Percentiles rank a stretch among this genome's conserved stretches.
Conservation (phyloP, 2,113 vertebrate genomes). For the human region GRCh38 chr3:47116001-47116500, state of each 20-base stretch:
- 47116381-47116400: not conserved
- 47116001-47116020: not conserved
- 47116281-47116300: conserved; percentile 31
- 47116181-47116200: not conserved
- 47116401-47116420: not conserved
- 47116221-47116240: not conserved
- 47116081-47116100: not conserved
- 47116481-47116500: not conserved
- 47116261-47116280: conserved; percentile 15
- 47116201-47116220: not conserved
- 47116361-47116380: not conserved
- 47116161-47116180: not conserved
- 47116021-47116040: not conserved
- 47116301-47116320: conserved; percentile 33
- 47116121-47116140: not conserved
- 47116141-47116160: conserved; percentile 10
- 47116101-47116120: not conserved
- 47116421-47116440: not conserved
- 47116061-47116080: not conserved
- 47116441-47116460: not conserved
- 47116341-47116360: not conserved
- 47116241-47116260: not conserved
- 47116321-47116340: not conserved
- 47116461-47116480: not conserved
- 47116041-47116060: not conserved